Conservation (phyloP, 2,888 invertebrate genomes). For the Drosophila mettleri region DNA sequence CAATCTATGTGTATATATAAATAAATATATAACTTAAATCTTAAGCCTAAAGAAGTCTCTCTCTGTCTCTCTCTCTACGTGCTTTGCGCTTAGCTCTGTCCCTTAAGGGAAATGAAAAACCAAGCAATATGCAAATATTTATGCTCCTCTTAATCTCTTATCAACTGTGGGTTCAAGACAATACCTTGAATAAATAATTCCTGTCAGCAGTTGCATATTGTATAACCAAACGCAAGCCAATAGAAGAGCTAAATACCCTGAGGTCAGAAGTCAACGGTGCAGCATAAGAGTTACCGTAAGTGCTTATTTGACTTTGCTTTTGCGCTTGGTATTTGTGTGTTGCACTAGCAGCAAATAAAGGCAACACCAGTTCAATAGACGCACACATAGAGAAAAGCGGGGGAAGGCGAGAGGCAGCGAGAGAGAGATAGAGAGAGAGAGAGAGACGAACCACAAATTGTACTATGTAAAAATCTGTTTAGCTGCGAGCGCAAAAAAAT, state of each 20-base stretch:
- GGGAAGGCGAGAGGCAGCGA: no score
- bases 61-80: no score
- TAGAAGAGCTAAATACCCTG: slow-evolving; percentile 44
- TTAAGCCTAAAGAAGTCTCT: slow-evolving; percentile 13
- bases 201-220: slow-evolving; percentile 13
- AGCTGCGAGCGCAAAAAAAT: slow-evolving; percentile 37
- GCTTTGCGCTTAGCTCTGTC: slow-evolving; percentile 15
- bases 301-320: slow-evolving; percentile 33
- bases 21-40: not conserved
- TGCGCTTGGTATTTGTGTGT: slow-evolving; percentile 36
- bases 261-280: slow-evolving; percentile 29
- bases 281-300: slow-evolving; percentile 19
- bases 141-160: slow-evolving; percentile 34
- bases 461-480: slow-evolving; percentile 42
- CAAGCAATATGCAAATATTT: slow-evolving; percentile 43
- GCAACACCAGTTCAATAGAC: slow-evolving; percentile 37
- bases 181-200: slow-evolving; percentile 1
- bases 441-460: slow-evolving; percentile 34
- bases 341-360: slow-evolving; percentile 62
- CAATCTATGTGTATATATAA: no score
- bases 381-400: slow-evolving; percentile 6
- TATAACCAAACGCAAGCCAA: slow-evolving; percentile 40
- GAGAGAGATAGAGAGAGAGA: no score
- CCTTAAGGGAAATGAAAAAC: slow-evolving; percentile 18
- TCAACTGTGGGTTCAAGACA: slow-evolving; percentile 19